phyloP scores from a whole-genome alignment of 2,113 vertebrate genomes.

The Ceyx melanurus region DNA sequence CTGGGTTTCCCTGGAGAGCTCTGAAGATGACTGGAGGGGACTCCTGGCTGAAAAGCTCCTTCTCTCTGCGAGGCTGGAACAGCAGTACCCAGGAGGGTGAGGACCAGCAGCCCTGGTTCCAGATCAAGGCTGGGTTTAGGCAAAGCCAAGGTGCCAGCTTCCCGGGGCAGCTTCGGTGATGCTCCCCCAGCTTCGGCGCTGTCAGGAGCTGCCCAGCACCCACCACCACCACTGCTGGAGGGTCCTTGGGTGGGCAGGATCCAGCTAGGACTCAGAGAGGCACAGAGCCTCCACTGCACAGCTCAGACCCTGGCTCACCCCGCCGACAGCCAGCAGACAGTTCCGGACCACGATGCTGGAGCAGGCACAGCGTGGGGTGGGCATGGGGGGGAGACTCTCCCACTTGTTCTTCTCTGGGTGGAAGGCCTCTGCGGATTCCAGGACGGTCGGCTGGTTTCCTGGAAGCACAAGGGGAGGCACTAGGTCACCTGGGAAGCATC shows the following conservation, averaged over 20 bases:
- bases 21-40: not conserved
- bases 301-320: slow-evolving; percentile 93
- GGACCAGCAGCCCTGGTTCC: not conserved
- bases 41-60: not conserved
- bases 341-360: slow-evolving; percentile 88
- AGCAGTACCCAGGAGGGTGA: not conserved
- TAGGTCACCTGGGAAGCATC: not conserved
- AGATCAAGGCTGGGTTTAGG: not conserved
- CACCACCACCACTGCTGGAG: not conserved
- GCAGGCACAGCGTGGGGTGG: slow-evolving; percentile 90
- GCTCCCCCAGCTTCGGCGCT: not conserved
- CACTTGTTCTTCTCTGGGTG: slow-evolving; percentile 91
- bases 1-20: rapidly evolving
- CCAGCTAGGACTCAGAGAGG: slow-evolving; percentile 78
- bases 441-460: slow-evolving; percentile 92
- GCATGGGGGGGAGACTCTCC: slow-evolving; percentile 90
- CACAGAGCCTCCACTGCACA: slow-evolving; percentile 90
- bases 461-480: not conserved
- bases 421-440: slow-evolving; percentile 91
- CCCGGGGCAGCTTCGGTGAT: not conserved
- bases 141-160: not conserved
- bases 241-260: rapidly evolving
- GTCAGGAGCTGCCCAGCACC: not conserved
- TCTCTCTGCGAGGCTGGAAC: rapidly evolving
- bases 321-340: slow-evolving; percentile 91